Conservation (phyloP, 2,888 invertebrate genomes). For the Lepeophtheirus nordmannii region DNA sequence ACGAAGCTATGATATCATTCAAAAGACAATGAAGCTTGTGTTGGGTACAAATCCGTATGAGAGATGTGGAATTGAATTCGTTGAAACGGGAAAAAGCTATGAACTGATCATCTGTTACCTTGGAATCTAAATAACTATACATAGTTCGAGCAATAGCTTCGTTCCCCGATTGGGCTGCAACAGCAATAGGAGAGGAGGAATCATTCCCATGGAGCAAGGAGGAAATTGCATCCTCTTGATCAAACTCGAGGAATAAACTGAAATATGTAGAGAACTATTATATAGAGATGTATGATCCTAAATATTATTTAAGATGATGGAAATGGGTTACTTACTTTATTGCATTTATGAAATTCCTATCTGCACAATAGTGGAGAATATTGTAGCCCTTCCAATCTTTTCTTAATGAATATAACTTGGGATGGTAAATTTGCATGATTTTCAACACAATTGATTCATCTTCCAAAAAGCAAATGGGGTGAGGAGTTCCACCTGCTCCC, state of each 20-base stretch:
- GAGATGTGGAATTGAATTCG: background rate
- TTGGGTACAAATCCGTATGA: background rate
- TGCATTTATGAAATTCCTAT: background rate
- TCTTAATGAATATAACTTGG: background rate
- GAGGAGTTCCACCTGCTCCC: background rate
- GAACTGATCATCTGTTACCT: background rate
- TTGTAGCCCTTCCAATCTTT: constrained; percentile 1
- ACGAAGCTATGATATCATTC: background rate
- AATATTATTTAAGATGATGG: background rate
- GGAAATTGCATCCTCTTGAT: background rate
- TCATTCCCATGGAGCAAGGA: background rate
- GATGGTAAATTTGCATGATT: background rate
- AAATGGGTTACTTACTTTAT: too few relatives aligned
- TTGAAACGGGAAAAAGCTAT: background rate
- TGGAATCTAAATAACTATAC: background rate
- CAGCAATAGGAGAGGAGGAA: background rate
- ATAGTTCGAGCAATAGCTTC: background rate
- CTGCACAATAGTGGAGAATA: background rate
- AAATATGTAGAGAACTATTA: background rate
- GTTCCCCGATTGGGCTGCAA: background rate
- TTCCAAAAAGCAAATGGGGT: background rate
- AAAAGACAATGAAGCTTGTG: background rate
- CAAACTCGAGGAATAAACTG: background rate
- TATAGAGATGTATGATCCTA: background rate
- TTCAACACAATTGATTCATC: background rate